Conservation (phyloP, 2,113 vertebrate genomes). For the Plestiodon gilberti region DNA sequence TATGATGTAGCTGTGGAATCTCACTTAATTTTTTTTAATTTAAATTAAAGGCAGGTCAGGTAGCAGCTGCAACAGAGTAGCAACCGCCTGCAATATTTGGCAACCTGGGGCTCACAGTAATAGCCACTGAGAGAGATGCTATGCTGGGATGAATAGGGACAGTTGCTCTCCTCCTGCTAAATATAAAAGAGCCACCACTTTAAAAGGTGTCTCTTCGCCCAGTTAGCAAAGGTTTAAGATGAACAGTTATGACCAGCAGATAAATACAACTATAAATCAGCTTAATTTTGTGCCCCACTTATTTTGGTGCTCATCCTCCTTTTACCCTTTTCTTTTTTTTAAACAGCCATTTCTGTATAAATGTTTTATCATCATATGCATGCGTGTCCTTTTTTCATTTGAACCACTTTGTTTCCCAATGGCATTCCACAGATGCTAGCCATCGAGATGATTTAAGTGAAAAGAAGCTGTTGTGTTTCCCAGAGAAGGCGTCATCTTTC, state of each 20-base stretch:
- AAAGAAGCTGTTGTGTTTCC: constrained; percentile 20
- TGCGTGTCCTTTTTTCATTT: neutral
- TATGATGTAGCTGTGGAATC: neutral
- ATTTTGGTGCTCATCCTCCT: neutral
- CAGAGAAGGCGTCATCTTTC: constrained; percentile 48
- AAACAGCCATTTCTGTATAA: neutral
- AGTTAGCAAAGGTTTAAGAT: neutral
- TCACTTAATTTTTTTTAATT: neutral
- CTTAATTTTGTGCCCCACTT: rapidly evolving
- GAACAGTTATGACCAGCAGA: neutral
- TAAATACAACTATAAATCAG: neutral
- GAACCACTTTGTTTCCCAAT: neutral
- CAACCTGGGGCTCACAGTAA: no score
- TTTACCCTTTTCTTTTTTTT: neutral
- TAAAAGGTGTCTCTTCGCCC: no score
- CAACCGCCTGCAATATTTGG: neutral
- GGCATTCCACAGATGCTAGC: neutral
- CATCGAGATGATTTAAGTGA: constrained; percentile 18
- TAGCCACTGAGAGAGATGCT: no score
- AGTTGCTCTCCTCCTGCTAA: no score
- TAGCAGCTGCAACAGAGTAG: neutral
- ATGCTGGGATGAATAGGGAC: no score
- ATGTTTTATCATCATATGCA: constrained; percentile 6
- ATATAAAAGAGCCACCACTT: no score
- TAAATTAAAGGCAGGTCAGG: neutral